Evolutionary conservation across 2,797 vertebrate genomes (phyloP).

Genomic region (Tokudaia muenninki): DNA sequence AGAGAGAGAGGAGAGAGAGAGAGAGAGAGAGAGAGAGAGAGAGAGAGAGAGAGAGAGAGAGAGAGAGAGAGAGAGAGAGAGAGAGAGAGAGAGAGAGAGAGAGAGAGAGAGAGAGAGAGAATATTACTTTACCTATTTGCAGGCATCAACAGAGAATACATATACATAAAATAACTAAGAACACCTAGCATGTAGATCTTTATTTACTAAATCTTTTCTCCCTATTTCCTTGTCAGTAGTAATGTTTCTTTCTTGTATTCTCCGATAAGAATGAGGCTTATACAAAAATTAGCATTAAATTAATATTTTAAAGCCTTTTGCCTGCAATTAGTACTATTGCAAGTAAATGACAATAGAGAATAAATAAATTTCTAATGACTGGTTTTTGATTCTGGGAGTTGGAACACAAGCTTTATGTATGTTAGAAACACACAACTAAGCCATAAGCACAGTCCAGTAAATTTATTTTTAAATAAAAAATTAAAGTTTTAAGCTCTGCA

Average conservation of each 20-base stretch:
- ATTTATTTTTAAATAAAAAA: background rate
- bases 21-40: background rate
- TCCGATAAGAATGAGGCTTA: background rate
- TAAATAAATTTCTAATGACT: background rate
- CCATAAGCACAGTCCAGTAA: background rate
- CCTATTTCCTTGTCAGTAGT: slow-evolving; percentile 18
- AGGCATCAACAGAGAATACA: background rate
- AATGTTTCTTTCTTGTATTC: slow-evolving; percentile 21
- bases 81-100: background rate
- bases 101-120: background rate
- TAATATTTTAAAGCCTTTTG: slow-evolving; percentile 37
- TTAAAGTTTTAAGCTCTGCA: background rate
- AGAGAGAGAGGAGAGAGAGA: background rate
- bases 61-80: background rate
- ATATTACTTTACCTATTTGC: background rate
- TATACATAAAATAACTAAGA: background rate
- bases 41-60: background rate
- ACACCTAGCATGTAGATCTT: background rate
- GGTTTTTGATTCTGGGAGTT: background rate
- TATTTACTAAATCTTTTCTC: background rate
- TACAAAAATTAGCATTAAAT: slow-evolving; percentile 33
- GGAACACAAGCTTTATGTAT: background rate
- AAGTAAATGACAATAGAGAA: background rate
- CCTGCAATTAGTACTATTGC: background rate
- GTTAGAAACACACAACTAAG: background rate